Percentiles rank a stretch among this genome's conserved stretches.
Conservation (phyloP, 2,113 vertebrate genomes). For the Toxotes jaculatrix region DNA sequence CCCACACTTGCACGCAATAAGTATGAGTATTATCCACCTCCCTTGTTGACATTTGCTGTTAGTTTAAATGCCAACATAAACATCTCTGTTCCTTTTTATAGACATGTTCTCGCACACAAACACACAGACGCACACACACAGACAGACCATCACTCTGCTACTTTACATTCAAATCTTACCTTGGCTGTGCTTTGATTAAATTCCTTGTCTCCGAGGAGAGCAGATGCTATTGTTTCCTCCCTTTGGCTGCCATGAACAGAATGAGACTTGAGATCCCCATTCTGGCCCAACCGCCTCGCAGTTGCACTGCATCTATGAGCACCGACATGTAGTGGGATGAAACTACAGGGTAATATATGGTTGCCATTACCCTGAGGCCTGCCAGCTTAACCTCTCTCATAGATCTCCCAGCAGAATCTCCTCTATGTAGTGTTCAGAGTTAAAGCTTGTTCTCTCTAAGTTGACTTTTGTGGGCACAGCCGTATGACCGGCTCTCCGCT, state of each 20-base stretch:
- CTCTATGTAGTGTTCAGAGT: slow-evolving; percentile 42
- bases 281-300: slow-evolving; percentile 58
- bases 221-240: slow-evolving; percentile 80
- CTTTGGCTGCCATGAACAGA: slow-evolving; percentile 73
- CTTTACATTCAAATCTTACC: slow-evolving; percentile 80
- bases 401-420: slow-evolving; percentile 61
- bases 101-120: slow-evolving; percentile 34
- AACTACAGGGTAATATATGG: slow-evolving; percentile 71
- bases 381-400: slow-evolving; percentile 71
- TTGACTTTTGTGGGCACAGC: slow-evolving; percentile 39
- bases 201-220: slow-evolving; percentile 72
- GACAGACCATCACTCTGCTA: slow-evolving; percentile 48
- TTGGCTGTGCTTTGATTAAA: slow-evolving; percentile 77
- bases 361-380: slow-evolving; percentile 69
- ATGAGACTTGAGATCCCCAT: slow-evolving; percentile 76
- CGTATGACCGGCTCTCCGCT: background rate
- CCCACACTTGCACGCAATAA: slow-evolving; percentile 31
- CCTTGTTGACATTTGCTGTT: slow-evolving; percentile 67
- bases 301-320: slow-evolving; percentile 69
- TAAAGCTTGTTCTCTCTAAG: slow-evolving; percentile 37
- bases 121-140: slow-evolving; percentile 28
- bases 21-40: slow-evolving; percentile 44
- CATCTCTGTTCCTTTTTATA: slow-evolving; percentile 60
- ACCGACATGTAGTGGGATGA: slow-evolving; percentile 65
- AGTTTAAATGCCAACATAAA: slow-evolving; percentile 70